Evolutionary conservation across 2,113 vertebrate species (phyloP).

Genomic region (Syngnathus scovelli): DNA sequence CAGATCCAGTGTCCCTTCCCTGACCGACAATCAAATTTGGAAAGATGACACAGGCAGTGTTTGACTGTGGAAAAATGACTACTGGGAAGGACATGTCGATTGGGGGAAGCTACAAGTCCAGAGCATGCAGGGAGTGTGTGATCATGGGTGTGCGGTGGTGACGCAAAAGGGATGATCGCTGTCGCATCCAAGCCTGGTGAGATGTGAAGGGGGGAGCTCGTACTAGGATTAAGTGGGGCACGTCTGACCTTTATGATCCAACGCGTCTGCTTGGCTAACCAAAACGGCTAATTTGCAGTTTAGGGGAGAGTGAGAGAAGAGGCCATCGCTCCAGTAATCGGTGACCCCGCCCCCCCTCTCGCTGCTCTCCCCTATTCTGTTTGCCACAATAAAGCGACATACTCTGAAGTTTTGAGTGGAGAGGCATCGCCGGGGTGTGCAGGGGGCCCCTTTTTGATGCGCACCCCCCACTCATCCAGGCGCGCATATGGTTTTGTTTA

Average conservation of each 20-base stretch:
- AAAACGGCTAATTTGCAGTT: conserved; percentile 69
- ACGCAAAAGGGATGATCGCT: conserved; percentile 58
- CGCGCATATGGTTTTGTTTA: conserved; percentile 57
- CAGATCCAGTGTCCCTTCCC: conserved; percentile 25
- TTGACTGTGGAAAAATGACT: conserved; percentile 15
- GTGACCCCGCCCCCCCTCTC: conserved; percentile 21
- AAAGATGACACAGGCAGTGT: conserved; percentile 20
- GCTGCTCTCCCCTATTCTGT: not conserved
- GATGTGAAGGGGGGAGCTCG: conserved; percentile 61
- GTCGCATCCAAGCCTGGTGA: conserved; percentile 60
- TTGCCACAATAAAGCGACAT: conserved; percentile 20
- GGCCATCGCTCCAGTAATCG: conserved; percentile 40
- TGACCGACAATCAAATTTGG: not conserved
- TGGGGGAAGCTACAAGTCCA: conserved; percentile 10
- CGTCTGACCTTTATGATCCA: conserved; percentile 69
- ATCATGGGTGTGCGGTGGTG: conserved; percentile 7
- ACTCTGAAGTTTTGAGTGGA: conserved; percentile 21
- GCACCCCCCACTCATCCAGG: not conserved
- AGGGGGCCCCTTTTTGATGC: not conserved
- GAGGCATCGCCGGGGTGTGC: conserved; percentile 3
- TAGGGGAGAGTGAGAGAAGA: conserved; percentile 45
- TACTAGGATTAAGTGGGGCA: conserved; percentile 68
- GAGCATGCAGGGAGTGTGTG: not conserved
- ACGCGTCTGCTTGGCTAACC: conserved; percentile 56
- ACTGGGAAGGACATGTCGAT: conserved; percentile 1